A percentile compares a stretch with the other conserved stretches of the same genome.
phyloP scores from a whole-genome alignment of 2,888 invertebrate genomes.

The Drosophila pseudotalamancana region DNA sequence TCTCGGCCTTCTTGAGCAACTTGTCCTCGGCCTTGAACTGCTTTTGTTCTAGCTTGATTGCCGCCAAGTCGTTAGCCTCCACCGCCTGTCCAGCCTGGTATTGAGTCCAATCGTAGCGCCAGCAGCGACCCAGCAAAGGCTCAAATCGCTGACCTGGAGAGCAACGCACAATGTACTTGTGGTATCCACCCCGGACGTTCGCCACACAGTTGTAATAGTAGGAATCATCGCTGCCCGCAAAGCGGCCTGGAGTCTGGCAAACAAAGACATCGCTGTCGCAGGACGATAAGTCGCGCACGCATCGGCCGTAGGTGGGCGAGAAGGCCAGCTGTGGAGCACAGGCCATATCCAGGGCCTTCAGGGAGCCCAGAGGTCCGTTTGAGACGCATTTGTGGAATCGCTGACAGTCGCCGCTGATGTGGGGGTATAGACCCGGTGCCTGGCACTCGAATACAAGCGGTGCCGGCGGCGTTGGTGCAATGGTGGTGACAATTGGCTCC shows the following conservation, averaged over 20 bases:
- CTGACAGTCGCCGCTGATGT: conserved; percentile 57
- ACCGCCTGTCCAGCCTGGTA: conserved; percentile 35
- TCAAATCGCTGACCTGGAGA: conserved; percentile 63
- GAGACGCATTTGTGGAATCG: conserved; percentile 63
- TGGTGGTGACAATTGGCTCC: conserved; percentile 19
- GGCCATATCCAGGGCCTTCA: conserved; percentile 28
- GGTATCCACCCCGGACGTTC: conserved; percentile 56
- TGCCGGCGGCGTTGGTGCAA: conserved; percentile 45
- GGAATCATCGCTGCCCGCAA: conserved; percentile 54
- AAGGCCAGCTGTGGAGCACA: conserved; percentile 61
- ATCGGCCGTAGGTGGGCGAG: conserved; percentile 56
- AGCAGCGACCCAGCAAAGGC: conserved; percentile 59
- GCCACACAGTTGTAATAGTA: conserved; percentile 71
- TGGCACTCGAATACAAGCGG: conserved; percentile 51
- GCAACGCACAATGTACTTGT: conserved; percentile 74
- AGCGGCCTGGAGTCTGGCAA: conserved; percentile 58
- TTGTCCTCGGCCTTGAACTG: conserved; percentile 69
- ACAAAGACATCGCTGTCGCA: conserved; percentile 52
- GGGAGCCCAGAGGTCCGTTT: conserved; percentile 19
- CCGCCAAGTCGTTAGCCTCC: conserved; percentile 59
- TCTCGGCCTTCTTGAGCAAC: conserved; percentile 61
- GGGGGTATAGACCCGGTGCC: conserved; percentile 41
- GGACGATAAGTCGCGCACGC: conserved; percentile 64
- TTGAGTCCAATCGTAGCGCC: conserved; percentile 66
- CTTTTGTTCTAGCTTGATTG: conserved; percentile 72